Base-by-base conservation (phyloP, 2,888 invertebrate genomes). In the Trissonchulus sp. region DNA sequence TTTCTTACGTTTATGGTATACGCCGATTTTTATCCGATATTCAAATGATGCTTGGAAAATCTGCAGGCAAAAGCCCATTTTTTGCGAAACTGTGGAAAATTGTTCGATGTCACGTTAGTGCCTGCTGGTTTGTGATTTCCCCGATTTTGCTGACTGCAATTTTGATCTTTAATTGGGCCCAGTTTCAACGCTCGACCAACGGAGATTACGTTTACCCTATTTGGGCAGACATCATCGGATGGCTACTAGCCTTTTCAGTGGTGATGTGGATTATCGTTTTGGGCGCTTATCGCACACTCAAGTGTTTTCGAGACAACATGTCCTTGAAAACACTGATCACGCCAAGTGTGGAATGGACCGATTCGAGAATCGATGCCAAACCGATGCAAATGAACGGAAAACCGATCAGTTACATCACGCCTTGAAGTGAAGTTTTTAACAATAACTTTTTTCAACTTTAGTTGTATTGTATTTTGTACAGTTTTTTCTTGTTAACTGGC, bases 1-100 rank as follows among this genome's bases (percentile, higher is more conserved):
- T 87, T 36, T 81, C 85, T 33, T 87, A 86, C 84, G 83, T 86
- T 1, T 87, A 88, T 79, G 87, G 87, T 84, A 36, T 77, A 3
- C n/a, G 73, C 1, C 76, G 76, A 23, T 76, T 76, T 35, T 23
- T 77, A 8, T 33, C 18, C 28, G 75, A 75, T 68, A 33, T 75
- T 18, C 34, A 36, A 18, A 23, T 63, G 34, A 73, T 73, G 75
- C 35, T 75, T 23, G 75, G 75, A 1, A 1, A 23, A 31, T n/a
- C 71, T 1, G n/a, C 37, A 23, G 36, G 63, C 31, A 8, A 2
- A 23, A 15, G 68, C 18, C 18, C 18, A 60, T 60, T 60, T 60
- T 60, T 23, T 60, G 18, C 18, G 60, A 23, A 60, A 60, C 18
- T 60, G 18, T 65, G 68, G 68, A 34, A 34, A 18, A 28, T 33